phyloP scores from a whole-genome alignment of 2,888 invertebrate genomes.

The Coelinius sp. region DNA sequence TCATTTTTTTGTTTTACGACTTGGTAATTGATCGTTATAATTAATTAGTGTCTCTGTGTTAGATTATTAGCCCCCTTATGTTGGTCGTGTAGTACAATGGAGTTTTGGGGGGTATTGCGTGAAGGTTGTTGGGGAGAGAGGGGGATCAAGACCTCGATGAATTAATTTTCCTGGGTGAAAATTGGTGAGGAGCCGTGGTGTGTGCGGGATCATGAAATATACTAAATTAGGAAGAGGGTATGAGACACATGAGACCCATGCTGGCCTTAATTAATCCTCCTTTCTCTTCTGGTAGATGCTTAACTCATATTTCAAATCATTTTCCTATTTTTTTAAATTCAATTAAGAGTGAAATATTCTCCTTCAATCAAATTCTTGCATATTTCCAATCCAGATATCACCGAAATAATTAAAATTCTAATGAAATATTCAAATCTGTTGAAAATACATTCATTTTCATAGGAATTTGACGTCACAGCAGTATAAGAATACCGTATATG shows the following conservation, averaged over 20 bases:
- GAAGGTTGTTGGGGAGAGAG: not conserved
- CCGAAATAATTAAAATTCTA: too few relatives aligned
- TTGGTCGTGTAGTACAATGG: slow-evolving; percentile 41
- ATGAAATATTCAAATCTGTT: too few relatives aligned
- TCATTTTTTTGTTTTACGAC: not conserved
- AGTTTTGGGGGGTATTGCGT: slow-evolving; percentile 7
- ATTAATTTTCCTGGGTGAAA: slow-evolving; percentile 33
- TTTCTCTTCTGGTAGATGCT: too few relatives aligned
- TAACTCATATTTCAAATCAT: too few relatives aligned
- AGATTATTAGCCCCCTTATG: slow-evolving; percentile 33
- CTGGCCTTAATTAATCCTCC: slow-evolving; percentile 44
- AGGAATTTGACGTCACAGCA: not conserved
- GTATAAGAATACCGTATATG: not conserved
- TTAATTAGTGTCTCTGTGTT: not conserved
- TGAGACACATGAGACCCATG: not conserved
- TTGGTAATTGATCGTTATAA: not conserved
- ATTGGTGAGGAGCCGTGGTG: slow-evolving; percentile 22
- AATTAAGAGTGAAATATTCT: too few relatives aligned
- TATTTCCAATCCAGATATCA: too few relatives aligned
- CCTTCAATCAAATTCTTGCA: too few relatives aligned
- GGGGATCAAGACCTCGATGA: slow-evolving; percentile 32
- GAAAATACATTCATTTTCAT: not conserved
- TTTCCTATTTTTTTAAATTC: too few relatives aligned
- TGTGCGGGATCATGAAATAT: not conserved
- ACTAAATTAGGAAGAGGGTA: not conserved